Evolutionary conservation across 2,113 vertebrate genomes (phyloP).

Genomic region (Cranoglanis bouderius): DNA sequence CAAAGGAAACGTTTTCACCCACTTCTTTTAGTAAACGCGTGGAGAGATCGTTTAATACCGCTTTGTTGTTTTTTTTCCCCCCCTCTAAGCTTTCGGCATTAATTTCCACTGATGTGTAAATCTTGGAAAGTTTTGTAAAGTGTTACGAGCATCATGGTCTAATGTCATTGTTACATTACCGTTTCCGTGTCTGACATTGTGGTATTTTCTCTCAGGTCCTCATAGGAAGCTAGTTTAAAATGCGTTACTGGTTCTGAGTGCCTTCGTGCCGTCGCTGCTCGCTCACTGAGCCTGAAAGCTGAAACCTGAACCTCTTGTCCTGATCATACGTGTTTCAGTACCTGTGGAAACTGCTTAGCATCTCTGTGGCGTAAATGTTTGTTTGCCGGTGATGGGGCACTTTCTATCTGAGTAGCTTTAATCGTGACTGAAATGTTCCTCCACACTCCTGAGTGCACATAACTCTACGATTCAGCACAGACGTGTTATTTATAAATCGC

Average conservation of each 20-base stretch:
- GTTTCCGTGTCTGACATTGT: not conserved
- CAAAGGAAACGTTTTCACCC: too few species aligned
- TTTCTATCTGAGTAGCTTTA: not conserved
- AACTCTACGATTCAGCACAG: not conserved
- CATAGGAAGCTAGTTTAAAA: too few species aligned
- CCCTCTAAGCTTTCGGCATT: too few species aligned
- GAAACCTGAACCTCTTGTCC: not conserved
- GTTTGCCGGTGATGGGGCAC: not conserved
- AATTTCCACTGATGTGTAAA: too few species aligned
- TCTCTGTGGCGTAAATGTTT: not conserved
- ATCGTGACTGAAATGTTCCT: not conserved
- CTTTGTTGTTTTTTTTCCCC: too few species aligned
- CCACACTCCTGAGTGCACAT: not conserved
- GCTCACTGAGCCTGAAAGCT: not conserved
- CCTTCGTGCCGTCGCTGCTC: not conserved
- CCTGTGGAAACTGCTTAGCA: not conserved
- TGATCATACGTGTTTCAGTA: not conserved
- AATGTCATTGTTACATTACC: not conserved
- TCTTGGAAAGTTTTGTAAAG: not conserved
- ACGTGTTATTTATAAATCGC: not conserved
- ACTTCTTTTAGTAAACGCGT: too few species aligned
- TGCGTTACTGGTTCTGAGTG: not conserved
- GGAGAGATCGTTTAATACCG: too few species aligned
- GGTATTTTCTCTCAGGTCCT: too few species aligned
- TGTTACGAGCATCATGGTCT: not conserved